These are phyloP conservation scores for Aegypius monachus DNA, from an alignment of 2,113 vertebrate genomes.

Conservation along the genomic window DNA sequence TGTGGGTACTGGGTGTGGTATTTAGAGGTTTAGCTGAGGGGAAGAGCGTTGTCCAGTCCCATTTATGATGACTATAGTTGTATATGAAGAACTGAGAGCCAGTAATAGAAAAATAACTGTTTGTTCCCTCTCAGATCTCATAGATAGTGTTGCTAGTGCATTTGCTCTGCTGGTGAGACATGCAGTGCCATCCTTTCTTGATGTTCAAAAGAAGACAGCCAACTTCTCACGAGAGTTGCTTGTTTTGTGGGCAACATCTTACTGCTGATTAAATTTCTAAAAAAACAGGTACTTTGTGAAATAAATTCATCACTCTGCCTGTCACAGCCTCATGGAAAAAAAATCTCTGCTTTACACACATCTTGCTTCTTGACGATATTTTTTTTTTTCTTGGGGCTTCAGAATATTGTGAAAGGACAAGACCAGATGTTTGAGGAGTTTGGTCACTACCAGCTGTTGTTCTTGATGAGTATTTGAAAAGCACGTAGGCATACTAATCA, in stretches of 20 bases:
- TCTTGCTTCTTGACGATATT: neutral
- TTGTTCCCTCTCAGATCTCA: neutral
- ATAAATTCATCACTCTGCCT: neutral
- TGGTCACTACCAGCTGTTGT: conserved; percentile 40
- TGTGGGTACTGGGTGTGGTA: neutral
- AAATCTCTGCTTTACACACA: neutral
- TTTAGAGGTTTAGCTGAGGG: neutral
- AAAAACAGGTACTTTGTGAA: neutral
- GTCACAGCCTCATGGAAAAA: neutral
- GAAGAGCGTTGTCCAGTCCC: neutral
- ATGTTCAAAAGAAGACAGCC: neutral
- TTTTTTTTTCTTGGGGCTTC: neutral
- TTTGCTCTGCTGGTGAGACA: neutral
- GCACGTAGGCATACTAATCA: conserved; percentile 33
- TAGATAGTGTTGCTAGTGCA: neutral
- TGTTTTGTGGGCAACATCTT: neutral
- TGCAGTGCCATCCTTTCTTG: neutral
- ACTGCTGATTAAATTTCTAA: neutral
- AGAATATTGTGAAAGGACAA: conserved; percentile 13
- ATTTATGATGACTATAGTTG: neutral
- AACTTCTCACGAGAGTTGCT: neutral
- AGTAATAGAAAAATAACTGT: neutral
- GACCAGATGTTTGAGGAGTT: conserved; percentile 41
- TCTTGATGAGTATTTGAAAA: conserved; percentile 8
- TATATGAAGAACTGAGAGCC: neutral